These are phyloP conservation scores for Muschampia plurimacula DNA, from an alignment of 2,888 invertebrate genomes.

Conservation along the genomic window DNA sequence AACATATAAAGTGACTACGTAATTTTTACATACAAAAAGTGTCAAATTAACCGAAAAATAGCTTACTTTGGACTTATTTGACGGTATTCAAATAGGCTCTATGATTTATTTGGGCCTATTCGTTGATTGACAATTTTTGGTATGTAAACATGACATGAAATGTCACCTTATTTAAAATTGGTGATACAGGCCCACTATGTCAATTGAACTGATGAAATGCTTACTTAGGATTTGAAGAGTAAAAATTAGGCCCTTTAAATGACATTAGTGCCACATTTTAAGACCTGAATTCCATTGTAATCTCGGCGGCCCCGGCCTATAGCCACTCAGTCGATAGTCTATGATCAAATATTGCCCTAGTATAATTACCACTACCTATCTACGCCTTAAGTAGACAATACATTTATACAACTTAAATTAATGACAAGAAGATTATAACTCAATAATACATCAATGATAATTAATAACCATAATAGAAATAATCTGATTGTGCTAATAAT, in stretches of 20 bases:
- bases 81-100: no score
- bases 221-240: no score
- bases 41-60: no score
- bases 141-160: no score
- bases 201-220: no score
- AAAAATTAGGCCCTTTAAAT: neutral
- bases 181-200: no score
- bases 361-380: slow-evolving; percentile 82
- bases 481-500: slow-evolving; percentile 81
- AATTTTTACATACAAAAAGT: no score
- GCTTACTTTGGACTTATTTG: no score
- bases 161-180: no score
- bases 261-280: neutral
- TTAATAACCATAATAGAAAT: slow-evolving; percentile 64
- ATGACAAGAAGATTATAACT: slow-evolving; percentile 83
- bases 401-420: slow-evolving; percentile 85
- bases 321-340: slow-evolving; percentile 58
- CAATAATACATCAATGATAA: slow-evolving; percentile 68
- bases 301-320: neutral
- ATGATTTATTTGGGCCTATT: no score
- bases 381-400: slow-evolving; percentile 81
- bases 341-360: slow-evolving; percentile 76
- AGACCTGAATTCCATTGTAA: neutral
- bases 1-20: no score
- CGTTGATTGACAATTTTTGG: no score